Base-by-base conservation (phyloP, 2,888 invertebrate genomes). In the Mythimna lalbum region DNA sequence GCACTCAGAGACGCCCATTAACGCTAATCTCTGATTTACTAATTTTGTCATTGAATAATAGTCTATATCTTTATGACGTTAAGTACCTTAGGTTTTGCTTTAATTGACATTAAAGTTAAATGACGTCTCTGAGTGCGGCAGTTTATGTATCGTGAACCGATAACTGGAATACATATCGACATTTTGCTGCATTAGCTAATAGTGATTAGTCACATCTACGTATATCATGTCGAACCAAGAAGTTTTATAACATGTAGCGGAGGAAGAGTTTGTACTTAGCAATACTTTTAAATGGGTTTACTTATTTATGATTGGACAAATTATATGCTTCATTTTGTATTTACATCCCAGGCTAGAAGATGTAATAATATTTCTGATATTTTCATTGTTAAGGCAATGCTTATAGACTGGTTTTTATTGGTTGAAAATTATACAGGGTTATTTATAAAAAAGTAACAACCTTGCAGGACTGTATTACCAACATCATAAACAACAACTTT, bases 231-330 rank as follows among this genome's bases (percentile, higher is more conserved):
- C 19, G 31, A 27, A 68, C 9, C 10, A 47, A 14, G 14, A 27
- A 69, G 17, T 21, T 69, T 36, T 14, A 56, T n/a, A 27, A 59
- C 59, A 56, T 10, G 33, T 73, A 73, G 23, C 23, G 17, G 10
- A 10, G 39, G 23, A 27, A 33, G 23, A 27, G 49, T 14, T 49
- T 17, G 65, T n/a, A 65, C 31, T 47, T n/a, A 66, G 33, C 23
- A 66, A 33, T 66, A 74, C 31, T 61, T 69, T 27, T 53, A 60
- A 81, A 69, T 73, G 62, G 63, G 85, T 81, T 82, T 82, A 78
- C 69, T 82, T 81, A 73, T 78, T 81, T 69, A 77, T 73, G 73
- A 78, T 76, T 75, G 49, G 52, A 43, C 19, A 67, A n/a, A 27
- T 6, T 55, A n/a, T 56, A 47, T 53, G 60, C 10, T 21, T 56